These are phyloP conservation scores for Sycophila sp. DNA, from an alignment of 1,140 invertebrate genomes.

Conservation along the genomic window DNA sequence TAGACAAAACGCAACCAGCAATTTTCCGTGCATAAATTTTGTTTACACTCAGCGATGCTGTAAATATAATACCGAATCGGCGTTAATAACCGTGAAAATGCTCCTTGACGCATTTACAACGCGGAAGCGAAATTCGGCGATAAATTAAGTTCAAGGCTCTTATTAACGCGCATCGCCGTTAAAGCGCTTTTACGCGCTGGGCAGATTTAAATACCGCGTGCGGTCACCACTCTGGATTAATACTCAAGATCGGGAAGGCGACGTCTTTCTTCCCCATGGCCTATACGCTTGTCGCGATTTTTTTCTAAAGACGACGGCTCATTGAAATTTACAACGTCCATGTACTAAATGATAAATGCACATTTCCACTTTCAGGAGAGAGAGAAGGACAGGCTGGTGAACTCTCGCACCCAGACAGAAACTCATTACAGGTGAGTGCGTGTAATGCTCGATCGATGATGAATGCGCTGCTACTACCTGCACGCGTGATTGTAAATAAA, in stretches of 20 bases:
- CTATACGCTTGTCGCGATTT: no score
- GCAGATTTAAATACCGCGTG: not conserved
- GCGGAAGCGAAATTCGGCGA: slow-evolving; percentile 24
- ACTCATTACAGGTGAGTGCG: slow-evolving; percentile 58
- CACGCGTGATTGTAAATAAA: not conserved
- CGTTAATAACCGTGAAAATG: not conserved
- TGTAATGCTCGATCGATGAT: not conserved
- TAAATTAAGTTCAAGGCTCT: slow-evolving; percentile 39
- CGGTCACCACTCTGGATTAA: not conserved
- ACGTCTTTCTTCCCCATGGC: no score
- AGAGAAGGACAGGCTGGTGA: slow-evolving; percentile 58
- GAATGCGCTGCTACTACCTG: not conserved
- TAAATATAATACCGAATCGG: not conserved
- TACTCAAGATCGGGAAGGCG: not conserved
- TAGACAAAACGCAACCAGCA: no score
- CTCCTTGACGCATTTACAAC: not conserved
- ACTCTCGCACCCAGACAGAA: slow-evolving; percentile 55
- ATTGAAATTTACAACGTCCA: slow-evolving; percentile 20
- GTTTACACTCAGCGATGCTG: no score
- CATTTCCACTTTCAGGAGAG: slow-evolving; percentile 54
- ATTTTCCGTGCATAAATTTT: no score
- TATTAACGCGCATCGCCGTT: not conserved
- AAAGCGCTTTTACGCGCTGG: not conserved
- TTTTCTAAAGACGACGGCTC: no score
- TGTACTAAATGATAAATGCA: slow-evolving; percentile 18